These are phyloP conservation scores for Pollenia labialis DNA, from an alignment of 2,888 invertebrate genomes.

Conservation along the genomic window DNA sequence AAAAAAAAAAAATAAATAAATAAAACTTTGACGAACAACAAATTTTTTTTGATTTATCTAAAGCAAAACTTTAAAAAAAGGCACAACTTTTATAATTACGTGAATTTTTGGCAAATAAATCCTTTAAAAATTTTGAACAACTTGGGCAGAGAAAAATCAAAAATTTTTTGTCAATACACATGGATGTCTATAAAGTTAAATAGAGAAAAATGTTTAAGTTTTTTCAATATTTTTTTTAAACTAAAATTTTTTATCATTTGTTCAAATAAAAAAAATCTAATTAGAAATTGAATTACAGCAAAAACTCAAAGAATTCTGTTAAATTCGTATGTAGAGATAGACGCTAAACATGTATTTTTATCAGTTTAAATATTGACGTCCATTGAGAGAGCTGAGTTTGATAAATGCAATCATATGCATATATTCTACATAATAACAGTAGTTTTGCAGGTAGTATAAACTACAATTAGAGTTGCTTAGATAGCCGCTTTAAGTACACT, in stretches of 20 bases:
- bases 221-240: conserved; percentile 3
- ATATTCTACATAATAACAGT: background rate
- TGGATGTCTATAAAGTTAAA: conserved; percentile 51
- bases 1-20: background rate
- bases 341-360: conserved; percentile 19
- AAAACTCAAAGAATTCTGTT: conserved; percentile 1
- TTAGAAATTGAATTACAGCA: background rate
- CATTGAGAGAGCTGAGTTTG: background rate
- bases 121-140: conserved; percentile 65
- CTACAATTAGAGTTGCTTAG: too few relatives aligned
- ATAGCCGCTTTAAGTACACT: too few relatives aligned
- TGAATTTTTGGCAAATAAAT: conserved; percentile 77
- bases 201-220: conserved; percentile 25
- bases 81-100: conserved; percentile 82
- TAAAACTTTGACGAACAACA: conserved; percentile 44
- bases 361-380: conserved; percentile 40
- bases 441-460: too few relatives aligned
- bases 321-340: background rate
- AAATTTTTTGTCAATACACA: conserved; percentile 46
- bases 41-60: conserved; percentile 8
- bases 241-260: conserved; percentile 8
- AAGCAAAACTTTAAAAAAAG: conserved; percentile 56
- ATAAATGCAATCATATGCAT: background rate
- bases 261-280: conserved; percentile 7
- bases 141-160: conserved; percentile 51